Evolutionary conservation across 2,888 invertebrate genomes (phyloP), one percentile per base, ranked within the genome.

Genomic region (Eustalomyia histrio): DNA sequence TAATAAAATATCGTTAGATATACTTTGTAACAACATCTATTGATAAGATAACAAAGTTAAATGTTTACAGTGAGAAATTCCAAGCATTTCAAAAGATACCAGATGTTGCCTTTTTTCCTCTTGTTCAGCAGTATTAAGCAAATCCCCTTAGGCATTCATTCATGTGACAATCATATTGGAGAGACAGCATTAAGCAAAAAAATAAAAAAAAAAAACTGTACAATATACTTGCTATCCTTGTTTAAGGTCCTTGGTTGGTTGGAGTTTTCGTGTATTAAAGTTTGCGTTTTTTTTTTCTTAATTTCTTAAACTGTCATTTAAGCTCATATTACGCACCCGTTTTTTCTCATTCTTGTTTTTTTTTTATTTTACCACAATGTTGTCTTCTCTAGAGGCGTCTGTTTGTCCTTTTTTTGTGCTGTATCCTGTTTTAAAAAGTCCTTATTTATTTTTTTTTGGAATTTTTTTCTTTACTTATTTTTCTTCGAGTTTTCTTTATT

Each of bases 351-450:
- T 69, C 52, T 24, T n/a, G 12, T 69, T 47, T 6, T 63, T 29
- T 50, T 52, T 33, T 64, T 18, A 7, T 50, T 53, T 60, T 60
- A 73, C 72, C 63, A 63, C 61, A 79, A 64, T 61, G 47, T 73
- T 79, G 35, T 69, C 55, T 18, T 29, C 9, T 39, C 50, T 24
- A 50, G 21, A 79, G 72, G 76, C 75, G 79, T 72, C 73, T 72
- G 67, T 57, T 76, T 72, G 82, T 68, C 64, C 24, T 69, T 60
- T 39, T 60, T 24, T 29, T 75, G 17, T 14, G 39, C 14, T 76
- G 69, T 65, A 78, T 72, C 61, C 72, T 63, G 33, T 47, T 69
- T 17, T 35, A 18, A 47, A 47, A 8, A 29, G 61, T 43, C 8
- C 18, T 69, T 73, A 64, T 50, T 71, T 53, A 16, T 29, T 39